phyloP scores from a whole-genome alignment of 1,140 invertebrate genomes.

The Matsumurasca onukii region DNA sequence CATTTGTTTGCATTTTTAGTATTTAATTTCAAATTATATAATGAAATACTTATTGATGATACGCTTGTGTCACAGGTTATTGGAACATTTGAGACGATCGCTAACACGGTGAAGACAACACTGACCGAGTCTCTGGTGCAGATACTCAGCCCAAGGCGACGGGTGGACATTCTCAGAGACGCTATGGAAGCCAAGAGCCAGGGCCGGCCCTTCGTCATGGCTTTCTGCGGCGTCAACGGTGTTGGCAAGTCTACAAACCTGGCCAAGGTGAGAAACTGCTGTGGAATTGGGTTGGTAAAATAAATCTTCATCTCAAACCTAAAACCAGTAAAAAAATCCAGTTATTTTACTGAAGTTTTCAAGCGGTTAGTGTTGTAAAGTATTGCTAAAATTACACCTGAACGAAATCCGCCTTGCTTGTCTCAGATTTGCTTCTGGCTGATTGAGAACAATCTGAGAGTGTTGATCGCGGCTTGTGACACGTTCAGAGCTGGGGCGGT shows the following conservation, averaged over 20 bases:
- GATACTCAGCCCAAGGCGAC: slow-evolving; percentile 90
- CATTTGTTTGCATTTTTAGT: no score
- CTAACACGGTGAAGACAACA: slow-evolving; percentile 77
- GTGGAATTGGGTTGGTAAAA: no score
- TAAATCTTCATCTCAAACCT: background rate
- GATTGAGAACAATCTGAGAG: slow-evolving; percentile 95
- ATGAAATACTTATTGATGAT: no score
- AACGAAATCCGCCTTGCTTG: no score
- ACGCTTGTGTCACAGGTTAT: no score
- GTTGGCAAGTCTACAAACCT: slow-evolving; percentile 99
- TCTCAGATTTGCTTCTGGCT: slow-evolving; percentile 97
- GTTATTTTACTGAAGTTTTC: no score
- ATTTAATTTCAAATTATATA: no score
- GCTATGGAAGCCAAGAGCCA: slow-evolving; percentile 85
- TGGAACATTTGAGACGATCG: slow-evolving; percentile 91
- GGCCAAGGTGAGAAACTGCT: slow-evolving; percentile 73
- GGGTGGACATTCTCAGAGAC: slow-evolving; percentile 96
- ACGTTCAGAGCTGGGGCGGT: slow-evolving; percentile 99
- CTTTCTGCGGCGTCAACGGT: slow-evolving; percentile 99
- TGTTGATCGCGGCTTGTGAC: slow-evolving; percentile 98
- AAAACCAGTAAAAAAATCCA: no score
- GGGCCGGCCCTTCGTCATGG: slow-evolving; percentile 88
- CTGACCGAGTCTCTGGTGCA: slow-evolving; percentile 83
- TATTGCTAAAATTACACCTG: no score
- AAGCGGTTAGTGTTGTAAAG: no score